These are phyloP conservation scores for Sparidentex hasta DNA, from an alignment of 2,797 vertebrate genomes.

Conservation along the genomic window DNA sequence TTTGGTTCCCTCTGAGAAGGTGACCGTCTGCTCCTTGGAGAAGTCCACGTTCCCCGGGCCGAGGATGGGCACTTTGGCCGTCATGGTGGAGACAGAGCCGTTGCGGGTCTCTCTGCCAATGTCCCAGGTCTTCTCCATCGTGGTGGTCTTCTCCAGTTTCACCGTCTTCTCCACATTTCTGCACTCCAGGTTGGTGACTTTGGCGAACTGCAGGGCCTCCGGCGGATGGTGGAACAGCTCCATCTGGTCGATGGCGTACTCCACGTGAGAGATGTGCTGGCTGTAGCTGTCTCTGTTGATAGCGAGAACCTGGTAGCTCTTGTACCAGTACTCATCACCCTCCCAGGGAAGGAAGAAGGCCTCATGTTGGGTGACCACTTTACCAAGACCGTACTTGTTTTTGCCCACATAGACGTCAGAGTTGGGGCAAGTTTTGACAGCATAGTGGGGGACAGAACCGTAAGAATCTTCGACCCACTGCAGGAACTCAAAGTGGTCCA, in stretches of 20 bases:
- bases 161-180: conserved; percentile 77
- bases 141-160: conserved; percentile 77
- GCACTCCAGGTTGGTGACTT: conserved; percentile 82
- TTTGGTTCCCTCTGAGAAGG: conserved; percentile 79
- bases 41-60: conserved; percentile 69
- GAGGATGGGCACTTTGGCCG: conserved; percentile 77
- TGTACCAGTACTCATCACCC: conserved; percentile 87
- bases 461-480: conserved; percentile 82
- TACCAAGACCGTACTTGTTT: conserved; percentile 87
- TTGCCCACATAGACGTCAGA: conserved; percentile 82
- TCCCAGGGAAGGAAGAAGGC: conserved; percentile 87
- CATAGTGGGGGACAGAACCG: conserved; percentile 74
- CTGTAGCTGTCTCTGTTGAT: conserved; percentile 80
- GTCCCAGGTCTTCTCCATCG: conserved; percentile 78
- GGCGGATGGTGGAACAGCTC: conserved; percentile 81
- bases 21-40: conserved; percentile 79
- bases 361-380: conserved; percentile 80
- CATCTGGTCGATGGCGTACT: conserved; percentile 77
- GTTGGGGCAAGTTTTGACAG: conserved; percentile 78
- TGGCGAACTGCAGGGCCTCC: conserved; percentile 77
- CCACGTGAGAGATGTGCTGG: conserved; percentile 82
- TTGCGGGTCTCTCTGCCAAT: conserved; percentile 79
- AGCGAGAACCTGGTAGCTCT: conserved; percentile 81
- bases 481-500: conserved; percentile 85
- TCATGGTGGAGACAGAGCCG: conserved; percentile 80